Base-by-base conservation (phyloP, 2,888 invertebrate genomes). In the Chrysolina oricalcia region DNA sequence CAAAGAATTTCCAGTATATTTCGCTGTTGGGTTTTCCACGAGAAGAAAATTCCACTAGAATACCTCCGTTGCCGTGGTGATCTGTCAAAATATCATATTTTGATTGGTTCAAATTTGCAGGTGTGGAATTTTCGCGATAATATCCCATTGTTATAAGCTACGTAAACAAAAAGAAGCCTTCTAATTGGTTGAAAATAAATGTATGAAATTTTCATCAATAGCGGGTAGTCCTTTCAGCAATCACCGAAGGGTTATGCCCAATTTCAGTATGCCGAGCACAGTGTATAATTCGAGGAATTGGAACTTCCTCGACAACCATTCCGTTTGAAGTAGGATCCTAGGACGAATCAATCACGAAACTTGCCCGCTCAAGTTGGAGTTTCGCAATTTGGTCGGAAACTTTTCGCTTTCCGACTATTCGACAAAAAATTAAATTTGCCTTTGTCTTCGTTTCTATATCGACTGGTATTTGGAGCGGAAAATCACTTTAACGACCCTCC, bases 341-440 rank as follows among this genome's bases (percentile, higher is more conserved):
- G 17, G 35, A n/a, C 27, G 53, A 35, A 59, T 59, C 59, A 59
- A 59, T 59, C 59, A 59, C 56, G 35, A 11, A 59, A 35, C 19
- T 59, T 59, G 59, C 27, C n/a, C 21, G 21, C 21, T n/a, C 15
- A n/a, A 59, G 35, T 46, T 46, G 46, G n/a, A 46, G 46, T 35
- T 59, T 59, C 35, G 59, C 59, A 59, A 59, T 59, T 59, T n/a
- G n/a, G 59, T 59, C 35, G 27, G 8, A n/a, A 59, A 59, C n/a
- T 50, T 59, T 35, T 59, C 59, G 35, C n/a, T n/a, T 59, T 43
- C 35, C 21, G 62, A 35, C 62, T 27, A 19, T 13, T 59, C 46
- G 35, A 63, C 56, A 63, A 68, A 68, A 73, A 68, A 73, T 73
- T 73, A 41, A 73, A 73, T 68, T 69, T 73, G 73, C 63, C 63